Evolutionary conservation across 2,797 vertebrate species (phyloP), one percentile per base, ranked within the genome.

Genomic region (Acrossocheilus wenchowensis): DNA sequence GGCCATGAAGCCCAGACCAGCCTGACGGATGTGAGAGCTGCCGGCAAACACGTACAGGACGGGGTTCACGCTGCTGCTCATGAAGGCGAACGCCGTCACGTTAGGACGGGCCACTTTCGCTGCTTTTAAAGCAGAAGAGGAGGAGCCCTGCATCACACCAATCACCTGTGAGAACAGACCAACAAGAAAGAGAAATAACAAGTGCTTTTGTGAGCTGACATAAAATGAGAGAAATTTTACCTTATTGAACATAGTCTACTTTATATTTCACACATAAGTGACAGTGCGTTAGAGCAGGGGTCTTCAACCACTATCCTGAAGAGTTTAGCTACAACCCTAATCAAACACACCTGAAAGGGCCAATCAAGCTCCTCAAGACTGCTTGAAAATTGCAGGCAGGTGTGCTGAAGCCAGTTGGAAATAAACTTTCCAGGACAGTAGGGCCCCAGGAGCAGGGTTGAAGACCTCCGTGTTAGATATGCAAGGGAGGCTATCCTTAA

Each of bases 11-110:
- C 95, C 92, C 11, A 97, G 73, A 6, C 97, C 97, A 0, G 96
- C 95, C 0, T 93, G 90, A 48, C 95, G 96, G 90, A 97, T 96
- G 91, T 97, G 95, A 41, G 95, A 92, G 86, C 96, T 94, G 12
- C 96, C 96, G 0, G 96, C 95, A n/a, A 97, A 97, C 34, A 97
- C 96, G n/a, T 97, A 98, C 30, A 97, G 95, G 30, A 97, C 90
- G 0, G 97, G 97, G 91, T 98, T 98, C 69, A 97, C 82, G 0
- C 97, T 96, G 81, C 97, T 97, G 94, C 97, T 97, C 88, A 97
- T 92, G 92, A 95, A 97, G 26, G 96, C 96, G 3, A 97, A 94
- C 0, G 97, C 94, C 0, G 95, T 96, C 85, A 96, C 93, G 21
- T 93, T 95, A 0, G 90, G 79, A 14, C 96, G 96, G 0, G 88